Evolutionary conservation across 2,888 invertebrate species (phyloP).

Genomic region (Malthinus flaveolus): DNA sequence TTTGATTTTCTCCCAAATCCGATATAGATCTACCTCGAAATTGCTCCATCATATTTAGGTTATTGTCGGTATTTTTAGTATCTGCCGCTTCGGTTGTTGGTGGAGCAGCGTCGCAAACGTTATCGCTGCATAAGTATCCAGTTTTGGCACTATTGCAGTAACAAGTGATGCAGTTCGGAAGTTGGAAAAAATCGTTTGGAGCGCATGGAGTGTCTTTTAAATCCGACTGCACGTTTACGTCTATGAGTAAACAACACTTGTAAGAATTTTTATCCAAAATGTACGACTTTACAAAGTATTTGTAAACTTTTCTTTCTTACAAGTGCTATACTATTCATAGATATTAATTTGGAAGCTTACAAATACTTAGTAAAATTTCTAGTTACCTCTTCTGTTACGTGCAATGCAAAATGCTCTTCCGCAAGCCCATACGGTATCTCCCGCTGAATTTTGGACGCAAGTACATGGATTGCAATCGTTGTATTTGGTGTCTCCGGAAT

Average conservation of each 20-base stretch:
- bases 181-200: constrained; percentile 59
- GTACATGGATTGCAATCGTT: constrained; percentile 58
- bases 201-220: constrained; percentile 54
- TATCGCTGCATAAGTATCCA: constrained; percentile 59
- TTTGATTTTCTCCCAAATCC: background rate
- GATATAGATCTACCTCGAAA: background rate
- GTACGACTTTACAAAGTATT: constrained; percentile 28
- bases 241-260: constrained; percentile 37
- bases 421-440: constrained; percentile 1
- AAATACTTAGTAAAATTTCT: constrained; percentile 34
- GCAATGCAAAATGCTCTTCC: constrained; percentile 43
- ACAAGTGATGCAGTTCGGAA: constrained; percentile 62
- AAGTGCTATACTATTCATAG: constrained; percentile 20
- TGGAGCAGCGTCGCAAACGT: constrained; percentile 47
- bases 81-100: background rate
- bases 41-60: background rate
- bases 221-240: constrained; percentile 41
- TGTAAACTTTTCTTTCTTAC: constrained; percentile 27
- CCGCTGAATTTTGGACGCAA: constrained; percentile 45
- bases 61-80: background rate
- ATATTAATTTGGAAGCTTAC: constrained; percentile 26
- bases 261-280: constrained; percentile 14
- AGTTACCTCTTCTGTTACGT: constrained; percentile 11
- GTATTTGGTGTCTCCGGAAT: constrained; percentile 44
- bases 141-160: constrained; percentile 60